Percentiles rank a stretch among this genome's conserved stretches.
Evolutionary conservation across 2,113 vertebrate species (phyloP).

Genomic region (Silurus glanis): DNA sequence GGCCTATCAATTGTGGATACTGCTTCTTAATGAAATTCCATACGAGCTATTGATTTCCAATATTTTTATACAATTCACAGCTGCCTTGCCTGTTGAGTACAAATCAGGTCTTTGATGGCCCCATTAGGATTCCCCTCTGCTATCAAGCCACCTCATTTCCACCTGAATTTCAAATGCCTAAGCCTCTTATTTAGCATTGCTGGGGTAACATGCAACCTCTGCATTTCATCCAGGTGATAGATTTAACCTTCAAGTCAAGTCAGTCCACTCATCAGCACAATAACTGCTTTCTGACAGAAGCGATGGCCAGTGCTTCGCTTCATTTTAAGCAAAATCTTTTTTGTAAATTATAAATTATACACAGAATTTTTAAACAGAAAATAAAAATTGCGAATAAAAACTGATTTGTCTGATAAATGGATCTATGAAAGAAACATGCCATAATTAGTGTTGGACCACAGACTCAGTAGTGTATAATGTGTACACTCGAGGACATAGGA

Average conservation of each 20-base stretch:
- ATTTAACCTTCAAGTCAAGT: conserved; percentile 60
- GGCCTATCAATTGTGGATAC: conserved; percentile 97
- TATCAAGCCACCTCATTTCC: conserved; percentile 89
- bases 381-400: neutral
- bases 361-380: neutral
- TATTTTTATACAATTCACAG: conserved; percentile 97
- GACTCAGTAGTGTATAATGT: neutral
- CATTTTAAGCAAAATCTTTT: conserved; percentile 12
- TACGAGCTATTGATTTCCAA: conserved; percentile 98
- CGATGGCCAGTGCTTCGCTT: neutral
- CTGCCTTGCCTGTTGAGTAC: conserved; percentile 90
- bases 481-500: neutral
- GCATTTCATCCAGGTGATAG: conserved; percentile 72
- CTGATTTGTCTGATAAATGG: neutral
- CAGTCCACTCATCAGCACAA: conserved; percentile 30
- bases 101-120: conserved; percentile 93
- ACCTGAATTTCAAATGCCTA: conserved; percentile 90
- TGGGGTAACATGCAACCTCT: conserved; percentile 80
- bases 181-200: conserved; percentile 86
- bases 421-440: neutral
- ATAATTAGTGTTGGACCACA: neutral
- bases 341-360: neutral
- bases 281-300: conserved; percentile 29
- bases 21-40: conserved; percentile 99
- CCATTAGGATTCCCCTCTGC: conserved; percentile 95